Evolutionary conservation across 2,888 invertebrate genomes (phyloP).

Genomic region (Pycnomerus fuliginosus): DNA sequence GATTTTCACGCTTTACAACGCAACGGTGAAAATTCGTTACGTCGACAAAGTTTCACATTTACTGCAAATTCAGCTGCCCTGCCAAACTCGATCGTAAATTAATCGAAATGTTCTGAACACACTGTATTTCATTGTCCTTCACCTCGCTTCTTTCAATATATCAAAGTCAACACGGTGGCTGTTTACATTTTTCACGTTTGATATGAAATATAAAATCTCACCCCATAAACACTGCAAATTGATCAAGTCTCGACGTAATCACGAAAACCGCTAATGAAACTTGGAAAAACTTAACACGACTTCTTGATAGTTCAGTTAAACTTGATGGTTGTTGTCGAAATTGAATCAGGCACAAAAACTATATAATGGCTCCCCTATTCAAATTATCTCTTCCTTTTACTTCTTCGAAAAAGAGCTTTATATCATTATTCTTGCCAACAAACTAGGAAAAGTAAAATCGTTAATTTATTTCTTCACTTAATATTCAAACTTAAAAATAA

Average conservation of each 20-base stretch:
- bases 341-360: background rate
- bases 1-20: too few species aligned
- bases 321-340: conserved; percentile 2
- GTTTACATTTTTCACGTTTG: conserved; percentile 18
- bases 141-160: conserved; percentile 8
- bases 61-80: too few species aligned
- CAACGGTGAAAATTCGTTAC: too few species aligned
- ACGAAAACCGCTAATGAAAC: too few species aligned
- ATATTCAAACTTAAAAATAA: background rate
- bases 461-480: conserved; percentile 8
- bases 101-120: conserved; percentile 14
- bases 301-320: too few species aligned
- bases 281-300: too few species aligned
- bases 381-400: conserved; percentile 10
- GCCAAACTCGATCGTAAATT: conserved; percentile 16
- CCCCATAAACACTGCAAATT: background rate
- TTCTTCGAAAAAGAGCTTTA: background rate
- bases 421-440: conserved; percentile 8
- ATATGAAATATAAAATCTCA: conserved; percentile 11
- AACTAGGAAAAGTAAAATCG: conserved; percentile 10
- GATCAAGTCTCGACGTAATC: background rate
- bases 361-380: conserved; percentile 12
- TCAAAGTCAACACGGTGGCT: conserved; percentile 14
- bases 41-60: too few species aligned
- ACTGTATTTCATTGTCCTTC: conserved; percentile 14